Percentiles rank a stretch among this genome's conserved stretches.
These are phyloP conservation scores for Onthophagus taurus DNA, from an alignment of 1,140 invertebrate genomes.

Conservation along the genomic window DNA sequence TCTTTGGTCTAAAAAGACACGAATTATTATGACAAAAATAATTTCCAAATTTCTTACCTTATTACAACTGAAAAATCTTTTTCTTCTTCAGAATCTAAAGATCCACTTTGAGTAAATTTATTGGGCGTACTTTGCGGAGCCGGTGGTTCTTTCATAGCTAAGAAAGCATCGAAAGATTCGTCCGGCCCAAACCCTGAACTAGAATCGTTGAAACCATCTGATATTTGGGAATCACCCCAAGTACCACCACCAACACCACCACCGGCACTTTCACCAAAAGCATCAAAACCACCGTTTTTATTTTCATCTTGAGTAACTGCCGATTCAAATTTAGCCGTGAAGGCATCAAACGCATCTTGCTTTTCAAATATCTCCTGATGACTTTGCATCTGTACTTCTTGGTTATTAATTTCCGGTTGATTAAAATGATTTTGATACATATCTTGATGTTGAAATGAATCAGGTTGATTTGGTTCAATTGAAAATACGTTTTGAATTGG, in stretches of 20 bases:
- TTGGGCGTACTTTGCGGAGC: constrained; percentile 48
- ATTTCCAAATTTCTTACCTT: constrained; percentile 43
- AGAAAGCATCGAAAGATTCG: constrained; percentile 67
- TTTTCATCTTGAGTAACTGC: constrained; percentile 47
- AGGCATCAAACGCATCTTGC: constrained; percentile 68
- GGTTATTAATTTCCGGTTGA: too few relatives aligned
- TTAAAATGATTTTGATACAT: neutral
- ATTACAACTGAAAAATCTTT: constrained; percentile 72
- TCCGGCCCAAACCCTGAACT: constrained; percentile 43
- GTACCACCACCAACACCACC: constrained; percentile 35
- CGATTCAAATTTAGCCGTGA: constrained; percentile 76
- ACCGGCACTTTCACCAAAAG: constrained; percentile 32
- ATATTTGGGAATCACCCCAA: constrained; percentile 40
- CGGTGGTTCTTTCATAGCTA: constrained; percentile 64
- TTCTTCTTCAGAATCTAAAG: constrained; percentile 65
- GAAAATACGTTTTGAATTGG: neutral
- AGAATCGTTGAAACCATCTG: constrained; percentile 15
- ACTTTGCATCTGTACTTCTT: too few relatives aligned
- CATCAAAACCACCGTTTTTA: constrained; percentile 37
- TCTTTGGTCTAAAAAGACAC: constrained; percentile 48
- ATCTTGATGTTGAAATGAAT: neutral
- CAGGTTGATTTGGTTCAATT: neutral
- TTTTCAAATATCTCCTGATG: constrained; percentile 13
- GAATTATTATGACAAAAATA: neutral
- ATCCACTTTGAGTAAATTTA: constrained; percentile 50